Conservation (phyloP, 1,140 invertebrate species). For the Drosophila nannoptera region DNA sequence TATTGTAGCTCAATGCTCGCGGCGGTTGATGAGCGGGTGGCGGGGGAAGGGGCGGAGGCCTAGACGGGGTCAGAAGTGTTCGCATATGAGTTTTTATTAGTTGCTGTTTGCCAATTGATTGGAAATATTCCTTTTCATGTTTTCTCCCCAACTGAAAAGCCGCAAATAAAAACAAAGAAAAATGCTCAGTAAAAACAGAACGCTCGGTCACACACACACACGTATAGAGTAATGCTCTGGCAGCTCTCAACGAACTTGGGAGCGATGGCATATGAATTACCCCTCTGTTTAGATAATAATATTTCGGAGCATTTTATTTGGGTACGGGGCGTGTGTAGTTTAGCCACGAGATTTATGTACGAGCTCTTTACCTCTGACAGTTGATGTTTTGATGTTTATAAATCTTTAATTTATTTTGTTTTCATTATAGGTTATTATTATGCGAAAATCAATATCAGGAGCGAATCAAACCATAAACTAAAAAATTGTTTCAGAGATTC, state of each 20-base stretch:
- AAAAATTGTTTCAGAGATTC: conserved; percentile 16
- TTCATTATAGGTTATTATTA: conserved; percentile 70
- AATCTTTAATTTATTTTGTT: conserved; percentile 74
- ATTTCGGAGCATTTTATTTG: conserved; percentile 66
- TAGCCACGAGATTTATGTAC: conserved; percentile 57
- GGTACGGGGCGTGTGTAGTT: conserved; percentile 31
- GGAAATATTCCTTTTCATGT: conserved; percentile 78
- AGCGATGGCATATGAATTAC: conserved; percentile 61
- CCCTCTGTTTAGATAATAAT: conserved; percentile 69
- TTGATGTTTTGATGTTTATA: conserved; percentile 70
- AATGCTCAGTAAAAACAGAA: conserved; percentile 25
- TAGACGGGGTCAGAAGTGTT: conserved; percentile 2
- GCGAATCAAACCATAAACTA: conserved; percentile 21
- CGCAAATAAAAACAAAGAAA: conserved; percentile 53
- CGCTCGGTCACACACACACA: not conserved
- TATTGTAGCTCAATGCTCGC: conserved; percentile 6
- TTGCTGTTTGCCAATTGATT: conserved; percentile 74
- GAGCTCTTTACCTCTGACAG: conserved; percentile 56
- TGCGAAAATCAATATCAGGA: conserved; percentile 48
- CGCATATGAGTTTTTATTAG: conserved; percentile 72
- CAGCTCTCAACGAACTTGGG: conserved; percentile 45
- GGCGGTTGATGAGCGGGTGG: not conserved
- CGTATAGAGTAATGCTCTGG: conserved; percentile 11
- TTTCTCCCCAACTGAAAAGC: conserved; percentile 55
- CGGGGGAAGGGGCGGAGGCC: not conserved